Evolutionary conservation across 1,140 invertebrate species (phyloP).

Genomic region (Nymphalis io): DNA sequence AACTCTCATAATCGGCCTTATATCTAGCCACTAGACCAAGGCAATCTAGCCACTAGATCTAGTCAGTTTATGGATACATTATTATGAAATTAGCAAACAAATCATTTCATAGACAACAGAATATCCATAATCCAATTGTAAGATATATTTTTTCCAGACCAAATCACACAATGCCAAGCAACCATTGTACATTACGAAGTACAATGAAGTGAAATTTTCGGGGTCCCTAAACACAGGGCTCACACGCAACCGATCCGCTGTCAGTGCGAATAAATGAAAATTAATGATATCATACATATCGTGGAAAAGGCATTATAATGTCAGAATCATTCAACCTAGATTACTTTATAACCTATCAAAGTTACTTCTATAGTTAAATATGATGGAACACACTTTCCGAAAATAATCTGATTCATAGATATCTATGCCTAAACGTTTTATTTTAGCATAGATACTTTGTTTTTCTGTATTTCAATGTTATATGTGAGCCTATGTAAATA

Average conservation of each 20-base stretch:
- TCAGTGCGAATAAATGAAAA: conserved; percentile 29
- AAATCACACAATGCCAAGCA: not conserved
- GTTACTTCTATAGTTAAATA: not conserved
- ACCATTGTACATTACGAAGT: not conserved
- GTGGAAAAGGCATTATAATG: conserved; percentile 1
- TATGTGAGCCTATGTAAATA: no score
- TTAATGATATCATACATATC: conserved; percentile 19
- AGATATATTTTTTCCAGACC: not conserved
- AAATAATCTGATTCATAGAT: no score
- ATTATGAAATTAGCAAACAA: no score
- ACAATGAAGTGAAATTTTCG: conserved; percentile 23
- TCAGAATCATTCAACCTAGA: conserved; percentile 2
- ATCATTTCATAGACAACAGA: no score
- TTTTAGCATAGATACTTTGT: no score
- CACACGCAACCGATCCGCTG: conserved; percentile 28
- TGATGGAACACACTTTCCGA: no score
- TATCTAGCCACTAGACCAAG: no score
- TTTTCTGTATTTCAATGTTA: no score
- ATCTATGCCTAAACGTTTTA: no score
- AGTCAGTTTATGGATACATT: no score
- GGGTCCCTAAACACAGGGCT: conserved; percentile 7
- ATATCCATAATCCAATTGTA: not conserved
- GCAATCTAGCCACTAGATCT: no score
- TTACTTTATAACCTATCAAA: conserved; percentile 3
- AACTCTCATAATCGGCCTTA: no score